Base-by-base conservation (phyloP, 1,140 invertebrate genomes). In the Drosophila albomicans region DNA sequence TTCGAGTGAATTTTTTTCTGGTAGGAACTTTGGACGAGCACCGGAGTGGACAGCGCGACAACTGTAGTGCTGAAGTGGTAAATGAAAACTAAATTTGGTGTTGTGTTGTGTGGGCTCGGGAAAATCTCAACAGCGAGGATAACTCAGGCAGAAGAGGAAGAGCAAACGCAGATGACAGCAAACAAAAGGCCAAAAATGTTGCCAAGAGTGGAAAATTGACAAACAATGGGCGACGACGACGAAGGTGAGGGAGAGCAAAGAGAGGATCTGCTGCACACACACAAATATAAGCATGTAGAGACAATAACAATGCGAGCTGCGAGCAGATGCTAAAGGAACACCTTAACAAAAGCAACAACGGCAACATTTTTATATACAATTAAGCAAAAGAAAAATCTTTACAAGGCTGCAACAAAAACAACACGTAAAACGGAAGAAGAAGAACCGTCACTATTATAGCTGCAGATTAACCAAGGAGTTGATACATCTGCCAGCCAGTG, bases 121-220 rank as follows among this genome's bases (percentile, higher is more conserved):
- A 25, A 75, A 75, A 78, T 75, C 62, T 69, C 41, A 38, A 52
- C 65, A 70, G 57, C 66, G 51, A 75, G 38, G 46, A 20, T 16
- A 20, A 48, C 51, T 16, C 20, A 58, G 41, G 20, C 32, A 41
- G 7, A 32, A 32, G 35, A 38, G 10, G 8, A 38, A 59, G 54
- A 49, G 70, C 32, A 75, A 38, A 10, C 78, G 79, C 79, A 87
- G 82, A 87, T 88, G 82, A 87, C 84, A 74, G 75, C 84, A 88
- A 84, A 88, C 84, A 88, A 89, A 73, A 78, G 81, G 67, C 70
- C 43, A 68, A 87, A 87, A 87, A 73, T 89, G 85, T 81, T 64
- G 77, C 85, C 70, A 89, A 74, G 78, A 89, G 85, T 88, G 85
- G 78, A 89, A 89, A 88, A 88, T 88, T 81, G 85, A 89, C 84